phyloP scores from a whole-genome alignment of 2,797 vertebrate species.

The Eospalax fontanierii region DNA sequence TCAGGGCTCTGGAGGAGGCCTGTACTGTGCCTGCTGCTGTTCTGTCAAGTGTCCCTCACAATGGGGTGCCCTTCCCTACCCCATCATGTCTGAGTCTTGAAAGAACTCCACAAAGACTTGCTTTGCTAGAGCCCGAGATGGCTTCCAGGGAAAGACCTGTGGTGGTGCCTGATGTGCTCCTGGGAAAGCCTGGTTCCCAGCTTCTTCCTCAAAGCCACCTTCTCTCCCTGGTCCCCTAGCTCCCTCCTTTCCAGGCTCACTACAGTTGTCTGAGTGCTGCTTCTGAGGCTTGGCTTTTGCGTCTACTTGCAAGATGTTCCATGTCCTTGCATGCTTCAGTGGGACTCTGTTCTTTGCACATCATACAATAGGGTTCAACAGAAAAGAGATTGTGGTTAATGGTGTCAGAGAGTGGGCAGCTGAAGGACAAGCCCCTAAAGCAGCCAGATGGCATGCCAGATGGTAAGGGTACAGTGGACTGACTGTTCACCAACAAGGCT shows the following conservation, averaged over 20 bases:
- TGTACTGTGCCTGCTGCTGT: neutral
- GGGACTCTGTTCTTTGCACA: neutral
- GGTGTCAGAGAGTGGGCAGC: neutral
- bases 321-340: neutral
- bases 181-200: too few relatives aligned
- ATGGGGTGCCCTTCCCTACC: too few relatives aligned
- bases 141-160: neutral
- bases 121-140: fast-evolving
- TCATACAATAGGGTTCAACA: neutral
- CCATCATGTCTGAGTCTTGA: neutral
- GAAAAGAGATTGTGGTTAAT: neutral
- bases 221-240: neutral
- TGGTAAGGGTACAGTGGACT: neutral
- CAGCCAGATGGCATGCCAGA: neutral
- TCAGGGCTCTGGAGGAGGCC: neutral
- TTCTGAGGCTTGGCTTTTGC: neutral
- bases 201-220: fast-evolving
- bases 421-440: neutral
- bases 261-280: fast-evolving
- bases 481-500: neutral
- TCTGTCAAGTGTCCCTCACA: fast-evolving
- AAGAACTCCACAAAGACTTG: neutral
- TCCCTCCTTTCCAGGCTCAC: fast-evolving
- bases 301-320: neutral
- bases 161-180: neutral